Conservation (phyloP, 2,797 vertebrate genomes). For the Acrocephalus scirpaceus region DNA sequence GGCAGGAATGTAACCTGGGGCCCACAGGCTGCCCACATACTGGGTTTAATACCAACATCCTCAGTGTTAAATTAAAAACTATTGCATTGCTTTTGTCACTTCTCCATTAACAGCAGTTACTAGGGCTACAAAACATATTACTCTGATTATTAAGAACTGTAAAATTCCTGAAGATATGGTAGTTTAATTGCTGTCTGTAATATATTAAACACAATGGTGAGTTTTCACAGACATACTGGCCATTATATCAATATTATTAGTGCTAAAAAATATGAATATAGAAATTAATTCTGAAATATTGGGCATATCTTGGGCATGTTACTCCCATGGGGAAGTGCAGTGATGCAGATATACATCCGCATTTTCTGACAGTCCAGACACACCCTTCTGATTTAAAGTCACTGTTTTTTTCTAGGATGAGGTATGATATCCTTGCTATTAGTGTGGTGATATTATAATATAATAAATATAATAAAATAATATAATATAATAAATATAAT, state of each 20-base stretch:
- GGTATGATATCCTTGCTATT: not conserved
- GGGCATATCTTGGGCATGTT: not conserved
- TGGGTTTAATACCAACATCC: not conserved
- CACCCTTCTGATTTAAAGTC: not conserved
- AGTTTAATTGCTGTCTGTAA: not conserved
- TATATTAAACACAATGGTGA: not conserved
- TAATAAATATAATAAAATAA: not conserved
- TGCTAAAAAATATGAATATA: not conserved
- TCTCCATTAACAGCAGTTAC: not conserved
- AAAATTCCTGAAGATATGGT: not conserved
- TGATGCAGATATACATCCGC: not conserved
- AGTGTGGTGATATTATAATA: not conserved
- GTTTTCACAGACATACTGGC: not conserved
- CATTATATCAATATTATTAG: not conserved
- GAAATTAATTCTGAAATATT: not conserved
- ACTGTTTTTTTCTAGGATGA: not conserved
- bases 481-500: not conserved
- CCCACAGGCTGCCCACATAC: not conserved
- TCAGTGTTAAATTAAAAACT: no score
- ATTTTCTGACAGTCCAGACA: not conserved
- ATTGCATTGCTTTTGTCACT: not conserved
- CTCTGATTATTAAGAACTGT: not conserved
- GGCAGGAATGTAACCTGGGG: not conserved
- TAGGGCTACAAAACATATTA: not conserved
- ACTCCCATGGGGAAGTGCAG: not conserved